phyloP scores from a whole-genome alignment of 1,140 invertebrate genomes.

The Drosophila bifasciata region DNA sequence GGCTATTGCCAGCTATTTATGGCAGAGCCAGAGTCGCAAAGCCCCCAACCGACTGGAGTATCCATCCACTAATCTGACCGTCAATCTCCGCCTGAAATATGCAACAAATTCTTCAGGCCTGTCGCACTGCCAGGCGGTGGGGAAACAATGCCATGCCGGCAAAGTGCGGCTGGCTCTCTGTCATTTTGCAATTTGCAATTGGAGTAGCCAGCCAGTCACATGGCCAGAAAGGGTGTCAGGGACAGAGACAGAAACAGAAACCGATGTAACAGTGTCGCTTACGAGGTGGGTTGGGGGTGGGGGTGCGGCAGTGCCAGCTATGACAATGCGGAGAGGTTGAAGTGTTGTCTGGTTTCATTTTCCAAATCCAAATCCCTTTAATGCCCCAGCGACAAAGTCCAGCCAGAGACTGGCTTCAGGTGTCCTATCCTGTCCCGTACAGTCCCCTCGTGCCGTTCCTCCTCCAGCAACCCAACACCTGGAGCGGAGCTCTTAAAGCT shows the following conservation, averaged over 20 bases:
- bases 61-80: constrained; percentile 30
- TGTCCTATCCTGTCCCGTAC: constrained; percentile 34
- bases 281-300: no score
- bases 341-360: constrained; percentile 43
- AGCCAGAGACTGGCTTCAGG: constrained; percentile 54
- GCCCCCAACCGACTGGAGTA: constrained; percentile 18
- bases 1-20: constrained; percentile 49
- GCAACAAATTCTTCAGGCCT: constrained; percentile 60
- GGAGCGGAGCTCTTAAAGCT: constrained; percentile 61
- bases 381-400: constrained; percentile 49
- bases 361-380: constrained; percentile 54
- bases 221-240: constrained; percentile 41
- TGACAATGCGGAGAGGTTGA: constrained; percentile 8
- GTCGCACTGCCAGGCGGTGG: constrained; percentile 28
- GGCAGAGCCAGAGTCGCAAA: constrained; percentile 24
- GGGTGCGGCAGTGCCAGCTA: no score
- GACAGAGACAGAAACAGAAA: constrained; percentile 15
- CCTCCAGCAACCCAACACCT: constrained; percentile 7
- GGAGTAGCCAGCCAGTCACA: constrained; percentile 42
- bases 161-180: constrained; percentile 25
- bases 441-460: constrained; percentile 16
- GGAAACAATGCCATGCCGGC: constrained; percentile 56
- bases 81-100: constrained; percentile 24
- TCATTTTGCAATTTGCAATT: constrained; percentile 70
- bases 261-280: background rate